A percentile compares a stretch with the other conserved stretches of the same genome.
Evolutionary conservation across 2,113 vertebrate species (phyloP).

Genomic region (Sander lucioperca): DNA sequence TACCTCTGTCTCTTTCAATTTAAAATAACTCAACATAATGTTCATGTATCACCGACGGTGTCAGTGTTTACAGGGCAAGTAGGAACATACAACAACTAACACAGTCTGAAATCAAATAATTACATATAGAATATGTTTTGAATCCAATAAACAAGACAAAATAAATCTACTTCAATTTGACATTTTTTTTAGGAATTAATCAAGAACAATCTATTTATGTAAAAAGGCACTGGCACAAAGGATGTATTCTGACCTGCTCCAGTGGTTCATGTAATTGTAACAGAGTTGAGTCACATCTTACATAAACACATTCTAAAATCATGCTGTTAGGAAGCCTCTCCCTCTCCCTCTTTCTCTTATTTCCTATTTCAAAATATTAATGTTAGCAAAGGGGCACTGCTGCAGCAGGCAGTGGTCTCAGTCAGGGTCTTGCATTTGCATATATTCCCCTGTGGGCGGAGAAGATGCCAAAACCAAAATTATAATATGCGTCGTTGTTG

Average conservation of each 20-base stretch:
- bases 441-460: not conserved
- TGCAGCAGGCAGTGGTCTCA: constrained; percentile 2
- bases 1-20: not conserved
- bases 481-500: not conserved
- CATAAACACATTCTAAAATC: constrained; percentile 42
- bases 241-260: constrained; percentile 15
- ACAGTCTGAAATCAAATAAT: not conserved
- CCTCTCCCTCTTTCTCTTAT: constrained; percentile 8
- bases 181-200: not conserved
- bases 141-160: constrained; percentile 22
- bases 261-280: constrained; percentile 18
- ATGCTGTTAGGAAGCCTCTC: not conserved
- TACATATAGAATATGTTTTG: constrained; percentile 1
- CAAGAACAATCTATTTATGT: not conserved
- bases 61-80: not conserved
- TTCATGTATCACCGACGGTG: not conserved
- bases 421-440: constrained; percentile 10
- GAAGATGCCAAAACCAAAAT: constrained; percentile 32
- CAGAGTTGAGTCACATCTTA: constrained; percentile 35
- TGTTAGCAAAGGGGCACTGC: constrained; percentile 7
- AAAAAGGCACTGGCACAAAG: not conserved
- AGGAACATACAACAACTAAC: not conserved
- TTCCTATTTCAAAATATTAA: constrained; percentile 7
- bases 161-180: not conserved
- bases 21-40: not conserved